Conservation (phyloP, 2,888 invertebrate genomes). For the Cheilosia grossa region DNA sequence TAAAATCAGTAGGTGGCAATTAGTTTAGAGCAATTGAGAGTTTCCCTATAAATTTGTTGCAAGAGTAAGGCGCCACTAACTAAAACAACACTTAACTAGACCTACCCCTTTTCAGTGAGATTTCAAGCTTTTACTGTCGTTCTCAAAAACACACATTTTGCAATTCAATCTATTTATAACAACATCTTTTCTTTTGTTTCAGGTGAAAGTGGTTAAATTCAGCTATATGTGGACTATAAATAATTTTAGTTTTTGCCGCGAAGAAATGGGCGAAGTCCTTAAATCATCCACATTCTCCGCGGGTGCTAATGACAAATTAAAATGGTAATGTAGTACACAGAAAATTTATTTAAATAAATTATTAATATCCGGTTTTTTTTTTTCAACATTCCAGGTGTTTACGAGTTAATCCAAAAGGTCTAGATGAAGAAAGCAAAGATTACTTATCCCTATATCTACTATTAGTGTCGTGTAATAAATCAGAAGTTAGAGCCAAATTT, state of each 20-base stretch:
- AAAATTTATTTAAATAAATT: background rate
- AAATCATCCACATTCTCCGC: constrained; percentile 99
- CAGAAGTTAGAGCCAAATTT: constrained; percentile 99
- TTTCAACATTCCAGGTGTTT: constrained; percentile 89
- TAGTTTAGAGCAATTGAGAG: too few relatives aligned
- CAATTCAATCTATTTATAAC: background rate
- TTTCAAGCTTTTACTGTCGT: too few relatives aligned
- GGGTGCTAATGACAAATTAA: constrained; percentile 99
- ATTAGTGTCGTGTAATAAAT: constrained; percentile 99
- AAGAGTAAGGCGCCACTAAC: too few relatives aligned
- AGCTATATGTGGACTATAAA: constrained; percentile 99
- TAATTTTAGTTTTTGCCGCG: constrained; percentile 99
- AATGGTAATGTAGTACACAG: constrained; percentile 88
- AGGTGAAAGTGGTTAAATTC: constrained; percentile 99
- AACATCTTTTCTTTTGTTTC: constrained; percentile 81
- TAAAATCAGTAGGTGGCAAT: too few relatives aligned
- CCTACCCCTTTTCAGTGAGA: too few relatives aligned
- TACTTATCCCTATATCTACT: constrained; percentile 99
- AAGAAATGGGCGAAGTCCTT: constrained; percentile 99
- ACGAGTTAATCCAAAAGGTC: constrained; percentile 99
- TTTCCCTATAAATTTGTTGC: too few relatives aligned
- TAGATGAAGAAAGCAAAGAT: constrained; percentile 99
- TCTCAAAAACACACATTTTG: background rate
- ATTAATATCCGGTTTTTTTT: constrained; percentile 18
- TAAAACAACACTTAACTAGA: too few relatives aligned